A percentile compares a stretch with the other conserved stretches of the same genome.
Conservation (phyloP, 1,140 invertebrate genomes). For the Micrasema longulum region DNA sequence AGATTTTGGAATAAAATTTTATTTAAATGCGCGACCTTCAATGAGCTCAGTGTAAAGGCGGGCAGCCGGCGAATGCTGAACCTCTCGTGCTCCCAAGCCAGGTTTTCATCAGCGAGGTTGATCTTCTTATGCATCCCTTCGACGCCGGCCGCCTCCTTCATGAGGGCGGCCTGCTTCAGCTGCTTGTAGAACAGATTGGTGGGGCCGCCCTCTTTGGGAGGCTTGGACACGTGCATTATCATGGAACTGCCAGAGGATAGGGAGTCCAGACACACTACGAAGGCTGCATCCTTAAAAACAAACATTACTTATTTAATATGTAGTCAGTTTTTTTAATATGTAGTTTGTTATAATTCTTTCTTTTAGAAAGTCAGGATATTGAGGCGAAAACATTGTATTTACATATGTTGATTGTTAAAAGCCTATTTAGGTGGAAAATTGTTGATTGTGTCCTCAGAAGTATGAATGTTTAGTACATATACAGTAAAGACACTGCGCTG, state of each 20-base stretch:
- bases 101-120: conserved; percentile 91
- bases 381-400: too few relatives aligned
- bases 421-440: too few relatives aligned
- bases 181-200: conserved; percentile 79
- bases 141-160: conserved; percentile 69
- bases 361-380: too few relatives aligned
- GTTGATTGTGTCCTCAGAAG: too few relatives aligned
- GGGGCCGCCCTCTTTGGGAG: conserved; percentile 87
- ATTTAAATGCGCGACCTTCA: too few relatives aligned
- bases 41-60: conserved; percentile 90
- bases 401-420: too few relatives aligned
- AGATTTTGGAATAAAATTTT: too few relatives aligned
- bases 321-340: conserved; percentile 14
- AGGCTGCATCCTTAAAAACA: conserved; percentile 81
- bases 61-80: conserved; percentile 92
- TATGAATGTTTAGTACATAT: too few relatives aligned
- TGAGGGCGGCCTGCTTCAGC: conserved; percentile 70
- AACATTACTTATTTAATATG: conserved; percentile 35
- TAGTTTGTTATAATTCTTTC: too few relatives aligned
- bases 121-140: conserved; percentile 96
- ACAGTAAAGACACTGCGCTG: too few relatives aligned
- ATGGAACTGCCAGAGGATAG: conserved; percentile 77
- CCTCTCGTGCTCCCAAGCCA: conserved; percentile 98
- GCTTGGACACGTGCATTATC: conserved; percentile 95
- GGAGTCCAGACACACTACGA: conserved; percentile 93